Conservation (phyloP, 1,140 invertebrate genomes). For the Bombus affinis region DNA sequence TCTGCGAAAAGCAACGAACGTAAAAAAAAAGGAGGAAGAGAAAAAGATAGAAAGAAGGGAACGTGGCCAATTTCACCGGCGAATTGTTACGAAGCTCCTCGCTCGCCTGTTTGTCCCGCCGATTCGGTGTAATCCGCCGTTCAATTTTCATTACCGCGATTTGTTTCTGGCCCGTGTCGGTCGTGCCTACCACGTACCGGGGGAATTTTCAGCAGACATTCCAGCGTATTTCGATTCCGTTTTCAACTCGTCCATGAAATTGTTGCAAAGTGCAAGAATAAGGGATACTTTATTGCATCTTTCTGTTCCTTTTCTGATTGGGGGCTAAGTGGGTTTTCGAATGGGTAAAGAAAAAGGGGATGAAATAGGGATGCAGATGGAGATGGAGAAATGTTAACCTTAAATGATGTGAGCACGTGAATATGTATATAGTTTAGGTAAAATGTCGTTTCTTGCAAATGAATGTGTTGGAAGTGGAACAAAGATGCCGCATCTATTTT, state of each 20-base stretch:
- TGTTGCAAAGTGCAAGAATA: neutral
- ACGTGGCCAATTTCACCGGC: constrained; percentile 58
- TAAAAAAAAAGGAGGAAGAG: neutral
- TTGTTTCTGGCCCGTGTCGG: constrained; percentile 61
- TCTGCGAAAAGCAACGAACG: constrained; percentile 16
- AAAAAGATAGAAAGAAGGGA: neutral
- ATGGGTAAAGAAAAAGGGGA: too few relatives aligned
- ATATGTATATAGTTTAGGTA: neutral
- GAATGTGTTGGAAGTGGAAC: neutral
- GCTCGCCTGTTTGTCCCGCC: constrained; percentile 52
- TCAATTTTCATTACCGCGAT: constrained; percentile 65
- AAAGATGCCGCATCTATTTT: neutral
- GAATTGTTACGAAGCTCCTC: constrained; percentile 58
- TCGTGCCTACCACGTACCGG: constrained; percentile 19
- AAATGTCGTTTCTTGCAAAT: neutral
- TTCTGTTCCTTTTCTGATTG: neutral
- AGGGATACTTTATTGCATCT: neutral
- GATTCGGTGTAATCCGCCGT: constrained; percentile 51
- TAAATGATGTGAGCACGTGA: neutral
- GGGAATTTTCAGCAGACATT: neutral
- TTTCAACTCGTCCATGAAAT: neutral
- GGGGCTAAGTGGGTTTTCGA: neutral
- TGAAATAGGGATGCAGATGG: neutral
- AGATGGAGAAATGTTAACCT: neutral
- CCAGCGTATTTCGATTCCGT: neutral